Percentiles rank a stretch among this genome's conserved stretches.
Conservation (phyloP, 2,113 vertebrate genomes). For the Atrichornis clamosus region DNA sequence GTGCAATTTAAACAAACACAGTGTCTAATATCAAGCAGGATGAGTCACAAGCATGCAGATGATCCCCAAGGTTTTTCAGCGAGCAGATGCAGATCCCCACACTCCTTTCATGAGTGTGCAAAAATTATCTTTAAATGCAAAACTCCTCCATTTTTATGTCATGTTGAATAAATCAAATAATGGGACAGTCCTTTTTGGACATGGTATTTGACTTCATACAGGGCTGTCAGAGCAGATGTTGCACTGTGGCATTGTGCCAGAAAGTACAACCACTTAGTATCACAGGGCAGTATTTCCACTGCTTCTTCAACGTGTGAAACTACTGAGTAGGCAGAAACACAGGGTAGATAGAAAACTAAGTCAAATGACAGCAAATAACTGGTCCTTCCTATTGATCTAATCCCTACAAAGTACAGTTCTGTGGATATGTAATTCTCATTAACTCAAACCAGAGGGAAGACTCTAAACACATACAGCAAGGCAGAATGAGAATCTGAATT, state of each 20-base stretch:
- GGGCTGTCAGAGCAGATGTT: not conserved
- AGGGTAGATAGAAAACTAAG: not conserved
- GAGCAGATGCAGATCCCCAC: not conserved
- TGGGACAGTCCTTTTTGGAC: not conserved
- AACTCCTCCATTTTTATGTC: not conserved
- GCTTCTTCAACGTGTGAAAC: not conserved
- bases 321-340: not conserved
- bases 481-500: not conserved
- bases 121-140: not conserved
- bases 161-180: not conserved
- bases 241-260: not conserved
- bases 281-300: not conserved
- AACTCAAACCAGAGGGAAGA: not conserved
- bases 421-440: not conserved
- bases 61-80: not conserved
- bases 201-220: not conserved
- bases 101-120: not conserved
- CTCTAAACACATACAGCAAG: not conserved
- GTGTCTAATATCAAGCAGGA: not conserved
- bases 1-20: constrained; percentile 44
- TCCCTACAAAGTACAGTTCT: not conserved
- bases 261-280: not conserved
- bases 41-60: not conserved
- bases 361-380: not conserved
- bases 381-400: not conserved